Conservation (phyloP, 2,113 vertebrate genomes). For the Cyanocitta stelleri region DNA sequence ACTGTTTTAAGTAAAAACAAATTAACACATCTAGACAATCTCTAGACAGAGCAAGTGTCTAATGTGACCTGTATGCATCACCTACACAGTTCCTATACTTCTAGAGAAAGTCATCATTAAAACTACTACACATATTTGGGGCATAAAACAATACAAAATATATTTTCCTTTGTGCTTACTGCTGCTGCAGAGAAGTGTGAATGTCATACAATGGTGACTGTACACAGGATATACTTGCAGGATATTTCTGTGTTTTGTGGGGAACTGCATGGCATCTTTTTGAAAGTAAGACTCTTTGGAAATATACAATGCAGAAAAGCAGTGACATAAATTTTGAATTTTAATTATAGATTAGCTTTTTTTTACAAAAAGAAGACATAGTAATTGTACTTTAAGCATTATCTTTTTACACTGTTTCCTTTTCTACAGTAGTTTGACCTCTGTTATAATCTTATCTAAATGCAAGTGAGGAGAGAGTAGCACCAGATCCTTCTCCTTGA, state of each 20-base stretch:
- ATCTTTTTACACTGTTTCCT: background rate
- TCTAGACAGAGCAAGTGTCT: background rate
- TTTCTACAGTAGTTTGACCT: background rate
- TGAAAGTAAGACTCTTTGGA: background rate
- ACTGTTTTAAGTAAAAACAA: background rate
- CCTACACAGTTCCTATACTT: background rate
- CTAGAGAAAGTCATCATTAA: background rate
- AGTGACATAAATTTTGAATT: background rate
- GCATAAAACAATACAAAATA: background rate
- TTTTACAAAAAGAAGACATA: background rate
- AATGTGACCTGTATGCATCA: background rate
- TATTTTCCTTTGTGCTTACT: background rate
- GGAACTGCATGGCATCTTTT: background rate
- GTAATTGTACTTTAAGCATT: background rate
- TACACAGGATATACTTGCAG: background rate
- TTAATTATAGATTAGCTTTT: background rate
- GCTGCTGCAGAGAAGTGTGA: background rate
- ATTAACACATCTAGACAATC: background rate
- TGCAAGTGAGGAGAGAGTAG: background rate
- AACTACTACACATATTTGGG: background rate
- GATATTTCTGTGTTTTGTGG: background rate
- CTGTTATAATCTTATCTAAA: background rate
- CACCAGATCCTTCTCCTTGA: background rate
- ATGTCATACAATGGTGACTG: background rate
- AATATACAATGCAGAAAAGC: background rate